phyloP scores from a whole-genome alignment of 1,140 invertebrate species.

The Chelonus insularis region DNA sequence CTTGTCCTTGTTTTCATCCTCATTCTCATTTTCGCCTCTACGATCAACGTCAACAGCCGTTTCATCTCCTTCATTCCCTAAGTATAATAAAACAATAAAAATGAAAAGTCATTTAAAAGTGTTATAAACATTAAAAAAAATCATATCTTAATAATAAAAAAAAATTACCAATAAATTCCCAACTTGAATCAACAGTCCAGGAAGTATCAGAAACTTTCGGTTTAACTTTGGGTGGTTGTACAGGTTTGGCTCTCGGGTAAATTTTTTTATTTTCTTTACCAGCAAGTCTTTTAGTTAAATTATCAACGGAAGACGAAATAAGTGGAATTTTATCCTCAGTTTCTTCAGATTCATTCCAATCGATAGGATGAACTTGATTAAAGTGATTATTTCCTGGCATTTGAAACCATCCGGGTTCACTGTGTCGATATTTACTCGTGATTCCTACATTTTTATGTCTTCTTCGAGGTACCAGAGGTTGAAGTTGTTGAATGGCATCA shows the following conservation, averaged over 20 bases:
- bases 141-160: not conserved
- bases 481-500: constrained; percentile 71
- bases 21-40: constrained; percentile 40
- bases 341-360: constrained; percentile 62
- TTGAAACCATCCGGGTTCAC: constrained; percentile 66
- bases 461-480: constrained; percentile 52
- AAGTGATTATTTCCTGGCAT: constrained; percentile 47
- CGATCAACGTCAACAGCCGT: constrained; percentile 34
- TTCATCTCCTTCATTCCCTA: constrained; percentile 53
- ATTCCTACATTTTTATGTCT: constrained; percentile 45
- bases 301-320: constrained; percentile 73
- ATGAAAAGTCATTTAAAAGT: constrained; percentile 2
- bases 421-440: constrained; percentile 63
- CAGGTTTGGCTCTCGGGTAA: constrained; percentile 67
- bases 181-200: constrained; percentile 84
- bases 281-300: constrained; percentile 60
- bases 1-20: constrained; percentile 36
- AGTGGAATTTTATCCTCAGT: constrained; percentile 54
- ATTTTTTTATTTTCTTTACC: constrained; percentile 57
- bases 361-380: constrained; percentile 62
- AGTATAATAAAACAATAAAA: constrained; percentile 21
- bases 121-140: not conserved
- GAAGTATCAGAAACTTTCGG: constrained; percentile 67
- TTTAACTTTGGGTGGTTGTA: constrained; percentile 70
- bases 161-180: constrained; percentile 79